Evolutionary conservation across 37 sponge, comb jelly and placozoan genomes (phyloP).

Genomic region (Corticium candelabrum): DNA sequence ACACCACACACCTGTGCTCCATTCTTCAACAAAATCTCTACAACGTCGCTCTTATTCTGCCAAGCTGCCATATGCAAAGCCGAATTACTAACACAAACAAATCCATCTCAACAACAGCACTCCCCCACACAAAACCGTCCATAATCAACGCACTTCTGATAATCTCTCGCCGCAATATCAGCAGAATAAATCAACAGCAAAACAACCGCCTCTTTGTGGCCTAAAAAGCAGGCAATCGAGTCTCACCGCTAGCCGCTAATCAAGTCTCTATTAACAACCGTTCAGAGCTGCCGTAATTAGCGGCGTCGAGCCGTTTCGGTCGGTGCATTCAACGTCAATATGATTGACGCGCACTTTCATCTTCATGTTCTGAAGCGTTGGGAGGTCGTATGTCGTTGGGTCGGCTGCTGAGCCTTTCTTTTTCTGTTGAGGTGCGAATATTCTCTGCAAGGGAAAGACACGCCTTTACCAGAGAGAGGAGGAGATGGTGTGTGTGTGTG

Average conservation of each 20-base stretch:
- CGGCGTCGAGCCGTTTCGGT: slow-evolving; percentile 54
- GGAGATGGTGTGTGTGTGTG: too few relatives aligned
- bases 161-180: slow-evolving; percentile 26
- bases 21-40: slow-evolving; percentile 60
- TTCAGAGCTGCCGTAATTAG: slow-evolving; percentile 69
- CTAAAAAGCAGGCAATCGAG: slow-evolving; percentile 7
- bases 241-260: background rate
- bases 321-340: slow-evolving; percentile 48
- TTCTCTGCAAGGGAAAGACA: background rate
- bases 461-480: too few relatives aligned
- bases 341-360: slow-evolving; percentile 6
- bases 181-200: slow-evolving; percentile 51
- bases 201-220: slow-evolving; percentile 54
- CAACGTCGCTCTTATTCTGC: slow-evolving; percentile 67
- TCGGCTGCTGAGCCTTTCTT: background rate
- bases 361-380: background rate
- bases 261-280: slow-evolving; percentile 14
- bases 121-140: background rate
- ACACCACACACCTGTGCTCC: slow-evolving; percentile 45
- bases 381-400: background rate
- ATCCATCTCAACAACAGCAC: background rate
- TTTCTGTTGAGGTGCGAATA: background rate
- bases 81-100: slow-evolving; percentile 40
- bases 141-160: slow-evolving; percentile 44
- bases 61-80: slow-evolving; percentile 85